Base-by-base conservation (phyloP, 53 echinoderm and acorn worm genomes). In the Luidia sarsii region DNA sequence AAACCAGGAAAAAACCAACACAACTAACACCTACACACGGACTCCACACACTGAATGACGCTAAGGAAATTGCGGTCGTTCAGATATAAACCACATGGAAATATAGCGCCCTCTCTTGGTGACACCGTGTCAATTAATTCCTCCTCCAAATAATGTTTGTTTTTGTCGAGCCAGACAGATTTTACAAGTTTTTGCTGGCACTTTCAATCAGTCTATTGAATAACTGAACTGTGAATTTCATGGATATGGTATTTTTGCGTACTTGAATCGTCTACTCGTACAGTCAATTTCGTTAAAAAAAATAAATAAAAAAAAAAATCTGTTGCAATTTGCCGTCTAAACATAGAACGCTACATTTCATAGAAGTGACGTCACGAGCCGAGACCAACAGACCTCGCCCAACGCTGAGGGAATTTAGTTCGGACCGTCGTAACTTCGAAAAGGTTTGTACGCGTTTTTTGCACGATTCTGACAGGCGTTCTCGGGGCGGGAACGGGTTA, bases 381-480 rank as follows among this genome's bases (percentile, higher is more conserved):
- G 36, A 67, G 67, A 45, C 67, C 77, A 77, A 39, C 48, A 59
- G 59, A 57, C 77, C 77, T 60, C 77, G 77, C 77, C 77, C 77
- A 77, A 77, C 77, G 60, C 45, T 7, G 59, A 27, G 20, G 36
- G 46, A 18, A 25, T 45, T 22, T 27, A 70, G 41, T 46, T 13
- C 43, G 48, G 46, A 77, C 29, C 61, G 30, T 72, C 27, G 29
- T 61, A 41, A 59, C 60, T 77, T 72, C 50, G 59, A n/a, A 43
- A 13, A 20, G 48, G 34, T 74, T 72, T 74, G 30, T 28, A 27
- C 15, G 3, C 23, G 22, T 52, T 57, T 39, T 74, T 21, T 25
- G 24, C 22, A 56, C 16, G n/a, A n/a, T n/a, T n/a, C n/a, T n/a
- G n/a, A n/a, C n/a, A n/a, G n/a, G n/a, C n/a, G n/a, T n/a, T n/a